These are phyloP conservation scores for Pachliopta kotzebuea DNA, from an alignment of 2,888 invertebrate species.

Conservation along the genomic window DNA sequence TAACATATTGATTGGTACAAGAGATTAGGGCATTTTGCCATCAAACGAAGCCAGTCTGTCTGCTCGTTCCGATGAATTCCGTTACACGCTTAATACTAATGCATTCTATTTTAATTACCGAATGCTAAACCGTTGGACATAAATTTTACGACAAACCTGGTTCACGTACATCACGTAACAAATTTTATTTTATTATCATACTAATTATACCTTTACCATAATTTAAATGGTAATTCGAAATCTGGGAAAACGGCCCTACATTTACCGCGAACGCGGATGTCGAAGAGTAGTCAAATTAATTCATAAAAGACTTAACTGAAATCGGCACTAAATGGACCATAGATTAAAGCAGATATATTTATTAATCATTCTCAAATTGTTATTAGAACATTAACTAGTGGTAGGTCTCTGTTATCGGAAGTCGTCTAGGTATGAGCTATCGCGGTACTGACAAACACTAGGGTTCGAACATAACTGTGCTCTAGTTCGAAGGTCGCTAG, in stretches of 20 bases:
- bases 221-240: constrained; percentile 30
- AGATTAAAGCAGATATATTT: constrained; percentile 14
- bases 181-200: constrained; percentile 31
- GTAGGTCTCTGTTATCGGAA: too few species aligned
- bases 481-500: too few species aligned
- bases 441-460: too few species aligned
- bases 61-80: constrained; percentile 16
- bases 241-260: constrained; percentile 29
- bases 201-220: constrained; percentile 30
- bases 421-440: too few species aligned
- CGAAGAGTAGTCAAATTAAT: constrained; percentile 31
- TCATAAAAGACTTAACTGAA: constrained; percentile 34
- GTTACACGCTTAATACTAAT: constrained; percentile 20
- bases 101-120: constrained; percentile 29
- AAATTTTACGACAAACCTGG: constrained; percentile 28
- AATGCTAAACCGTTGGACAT: constrained; percentile 24
- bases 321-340: constrained; percentile 30
- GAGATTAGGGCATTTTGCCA: constrained; percentile 14
- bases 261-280: constrained; percentile 32
- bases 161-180: constrained; percentile 28
- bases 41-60: constrained; percentile 18
- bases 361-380: too few species aligned
- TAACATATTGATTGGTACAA: constrained; percentile 8
- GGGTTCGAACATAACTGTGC: too few species aligned
- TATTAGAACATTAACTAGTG: too few species aligned